phyloP scores from a whole-genome alignment of 2,888 invertebrate genomes.

The Papilio gigon region DNA sequence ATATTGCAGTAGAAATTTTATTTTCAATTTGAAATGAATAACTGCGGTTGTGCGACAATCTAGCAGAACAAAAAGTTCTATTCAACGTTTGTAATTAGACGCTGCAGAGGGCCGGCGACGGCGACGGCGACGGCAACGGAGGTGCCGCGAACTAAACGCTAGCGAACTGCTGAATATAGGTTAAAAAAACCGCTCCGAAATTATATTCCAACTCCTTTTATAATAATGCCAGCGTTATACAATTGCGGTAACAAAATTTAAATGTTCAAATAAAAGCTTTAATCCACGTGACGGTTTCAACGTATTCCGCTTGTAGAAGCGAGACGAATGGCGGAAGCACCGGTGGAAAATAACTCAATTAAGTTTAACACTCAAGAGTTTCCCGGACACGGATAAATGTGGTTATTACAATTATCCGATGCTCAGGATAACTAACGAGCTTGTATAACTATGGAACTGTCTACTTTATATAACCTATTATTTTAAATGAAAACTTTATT shows the following conservation, averaged over 20 bases:
- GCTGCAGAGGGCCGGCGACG: slow-evolving; percentile 52
- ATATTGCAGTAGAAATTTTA: slow-evolving; percentile 55
- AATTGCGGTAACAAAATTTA: slow-evolving; percentile 43
- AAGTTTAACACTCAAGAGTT: slow-evolving; percentile 70
- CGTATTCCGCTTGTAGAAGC: slow-evolving; percentile 19
- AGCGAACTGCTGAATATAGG: slow-evolving; percentile 38
- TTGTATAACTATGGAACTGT: slow-evolving; percentile 31
- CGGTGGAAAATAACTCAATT: slow-evolving; percentile 70
- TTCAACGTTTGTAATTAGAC: slow-evolving; percentile 76
- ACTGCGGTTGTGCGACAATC: slow-evolving; percentile 70
- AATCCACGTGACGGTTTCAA: slow-evolving; percentile 38
- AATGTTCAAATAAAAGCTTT: slow-evolving; percentile 43
- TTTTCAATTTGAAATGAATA: slow-evolving; percentile 73
- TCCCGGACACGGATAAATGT: slow-evolving; percentile 67
- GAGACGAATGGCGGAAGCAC: slow-evolving; percentile 48
- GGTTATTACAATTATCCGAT: slow-evolving; percentile 76
- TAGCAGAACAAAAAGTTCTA: slow-evolving; percentile 69
- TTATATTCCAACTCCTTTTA: slow-evolving; percentile 31
- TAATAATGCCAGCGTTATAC: slow-evolving; percentile 40
- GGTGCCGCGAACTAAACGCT: slow-evolving; percentile 31
- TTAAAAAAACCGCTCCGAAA: slow-evolving; percentile 35
- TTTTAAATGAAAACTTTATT: slow-evolving; percentile 13
- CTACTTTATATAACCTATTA: slow-evolving; percentile 17
- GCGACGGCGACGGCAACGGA: slow-evolving; percentile 29
- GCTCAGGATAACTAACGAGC: slow-evolving; percentile 64